Conservation (phyloP, 1,140 invertebrate species). For the Scaptodrosophila lebanonensis region DNA sequence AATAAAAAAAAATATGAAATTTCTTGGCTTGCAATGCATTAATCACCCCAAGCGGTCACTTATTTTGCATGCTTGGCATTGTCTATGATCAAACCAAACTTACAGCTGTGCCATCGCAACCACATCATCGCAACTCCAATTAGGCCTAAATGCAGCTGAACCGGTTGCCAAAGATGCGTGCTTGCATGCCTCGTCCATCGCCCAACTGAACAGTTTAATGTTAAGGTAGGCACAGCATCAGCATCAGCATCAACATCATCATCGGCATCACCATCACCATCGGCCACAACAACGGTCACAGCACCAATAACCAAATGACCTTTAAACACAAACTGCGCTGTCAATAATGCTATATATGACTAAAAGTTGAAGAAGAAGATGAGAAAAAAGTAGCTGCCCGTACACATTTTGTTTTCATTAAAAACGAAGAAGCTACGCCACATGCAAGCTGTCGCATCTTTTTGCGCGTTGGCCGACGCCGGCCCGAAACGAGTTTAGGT, state of each 20-base stretch:
- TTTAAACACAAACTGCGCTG: slow-evolving; percentile 64
- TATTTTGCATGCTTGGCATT: slow-evolving; percentile 39
- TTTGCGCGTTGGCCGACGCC: slow-evolving; percentile 13
- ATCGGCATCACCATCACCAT: slow-evolving; percentile 15
- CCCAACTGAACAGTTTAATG: slow-evolving; percentile 65
- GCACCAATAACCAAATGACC: slow-evolving; percentile 58
- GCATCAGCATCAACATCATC: slow-evolving; percentile 8
- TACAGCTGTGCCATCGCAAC: slow-evolving; percentile 18
- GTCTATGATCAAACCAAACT: slow-evolving; percentile 43
- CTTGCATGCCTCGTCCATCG: slow-evolving; percentile 38
- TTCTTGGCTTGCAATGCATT: slow-evolving; percentile 6
- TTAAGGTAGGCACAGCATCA: slow-evolving; percentile 61
- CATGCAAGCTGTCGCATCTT: slow-evolving; percentile 8
- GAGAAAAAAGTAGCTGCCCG: slow-evolving; percentile 12
- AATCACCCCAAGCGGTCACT: slow-evolving; percentile 1
- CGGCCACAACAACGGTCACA: slow-evolving; percentile 15
- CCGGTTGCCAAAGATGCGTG: slow-evolving; percentile 51
- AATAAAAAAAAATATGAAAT: not conserved
- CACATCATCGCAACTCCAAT: not conserved
- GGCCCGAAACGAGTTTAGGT: slow-evolving; percentile 6
- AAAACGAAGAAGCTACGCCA: slow-evolving; percentile 26
- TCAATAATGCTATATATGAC: slow-evolving; percentile 21
- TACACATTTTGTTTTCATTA: slow-evolving; percentile 35
- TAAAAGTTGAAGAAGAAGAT: too few relatives aligned
- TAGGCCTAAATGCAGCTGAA: slow-evolving; percentile 63